A percentile compares a stretch with the other conserved stretches of the same genome.
Conservation (phyloP, 2,888 invertebrate genomes). For the Drosophila macrothrix region DNA sequence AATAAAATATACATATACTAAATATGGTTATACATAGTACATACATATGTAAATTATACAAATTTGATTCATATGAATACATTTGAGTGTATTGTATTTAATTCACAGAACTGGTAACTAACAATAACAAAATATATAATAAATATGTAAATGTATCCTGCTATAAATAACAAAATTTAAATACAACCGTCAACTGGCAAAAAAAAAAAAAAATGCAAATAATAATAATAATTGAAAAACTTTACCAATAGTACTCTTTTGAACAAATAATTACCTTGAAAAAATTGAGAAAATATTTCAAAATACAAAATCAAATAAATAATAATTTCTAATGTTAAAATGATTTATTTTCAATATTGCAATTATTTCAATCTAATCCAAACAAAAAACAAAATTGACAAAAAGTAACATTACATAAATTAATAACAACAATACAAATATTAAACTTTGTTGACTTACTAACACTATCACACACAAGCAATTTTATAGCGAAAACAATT, state of each 20-base stretch:
- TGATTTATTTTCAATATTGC: conserved; percentile 52
- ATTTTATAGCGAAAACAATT: conserved; percentile 49
- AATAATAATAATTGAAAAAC: conserved; percentile 26
- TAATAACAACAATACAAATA: conserved; percentile 51
- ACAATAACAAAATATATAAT: conserved; percentile 51
- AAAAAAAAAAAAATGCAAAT: background rate
- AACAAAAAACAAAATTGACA: conserved; percentile 18
- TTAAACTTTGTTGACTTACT: conserved; percentile 65
- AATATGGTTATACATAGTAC: conserved; percentile 26
- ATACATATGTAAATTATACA: conserved; percentile 59
- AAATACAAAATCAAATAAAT: conserved; percentile 14
- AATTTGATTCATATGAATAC: conserved; percentile 43
- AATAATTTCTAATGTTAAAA: conserved; percentile 34
- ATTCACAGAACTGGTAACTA: conserved; percentile 77
- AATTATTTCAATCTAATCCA: conserved; percentile 52
- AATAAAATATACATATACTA: conserved; percentile 47
- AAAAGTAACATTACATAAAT: conserved; percentile 28
- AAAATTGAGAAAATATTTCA: conserved; percentile 7
- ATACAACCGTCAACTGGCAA: conserved; percentile 29
- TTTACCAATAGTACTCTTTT: conserved; percentile 53
- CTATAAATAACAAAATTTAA: conserved; percentile 79
- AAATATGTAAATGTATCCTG: conserved; percentile 60
- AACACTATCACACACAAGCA: conserved; percentile 41
- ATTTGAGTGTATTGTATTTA: conserved; percentile 56
- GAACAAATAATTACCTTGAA: conserved; percentile 35